Evolutionary conservation across 2,113 vertebrate species (phyloP).

Genomic region (Urocolius indicus): DNA sequence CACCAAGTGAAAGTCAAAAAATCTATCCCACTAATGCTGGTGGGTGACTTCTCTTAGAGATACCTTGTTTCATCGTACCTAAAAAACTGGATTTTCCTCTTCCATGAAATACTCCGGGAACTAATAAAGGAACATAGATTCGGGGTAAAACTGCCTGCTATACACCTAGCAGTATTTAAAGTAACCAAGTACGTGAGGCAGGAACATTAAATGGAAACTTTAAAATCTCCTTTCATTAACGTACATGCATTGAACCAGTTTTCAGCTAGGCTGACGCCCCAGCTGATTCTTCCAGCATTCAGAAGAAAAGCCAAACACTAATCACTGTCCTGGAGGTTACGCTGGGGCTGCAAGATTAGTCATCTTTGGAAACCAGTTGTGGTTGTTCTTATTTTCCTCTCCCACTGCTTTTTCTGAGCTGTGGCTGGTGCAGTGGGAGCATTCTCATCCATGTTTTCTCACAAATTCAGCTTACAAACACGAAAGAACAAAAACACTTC

Average conservation of each 20-base stretch:
- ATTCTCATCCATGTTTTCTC: conserved; percentile 53
- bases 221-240: not conserved
- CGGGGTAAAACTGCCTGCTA: not conserved
- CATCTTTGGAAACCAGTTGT: conserved; percentile 53
- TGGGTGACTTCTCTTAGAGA: not conserved
- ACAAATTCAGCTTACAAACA: conserved; percentile 54
- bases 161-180: not conserved
- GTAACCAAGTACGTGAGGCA: not conserved
- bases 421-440: conserved; percentile 39
- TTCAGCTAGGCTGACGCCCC: conserved; percentile 14
- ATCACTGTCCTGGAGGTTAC: conserved; percentile 44
- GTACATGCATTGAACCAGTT: not conserved
- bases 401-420: conserved; percentile 51
- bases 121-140: not conserved
- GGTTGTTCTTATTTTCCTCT: conserved; percentile 56
- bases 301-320: conserved; percentile 27
- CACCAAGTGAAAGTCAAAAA: not conserved
- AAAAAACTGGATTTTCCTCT: not conserved
- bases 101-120: not conserved
- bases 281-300: conserved; percentile 26
- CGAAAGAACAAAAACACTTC: conserved; percentile 32
- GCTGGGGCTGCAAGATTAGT: conserved; percentile 23
- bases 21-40: not conserved
- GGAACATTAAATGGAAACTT: not conserved
- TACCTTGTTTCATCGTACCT: not conserved